These are phyloP conservation scores for Antennarius striatus DNA, from an alignment of 2,113 vertebrate genomes.

Conservation along the genomic window DNA sequence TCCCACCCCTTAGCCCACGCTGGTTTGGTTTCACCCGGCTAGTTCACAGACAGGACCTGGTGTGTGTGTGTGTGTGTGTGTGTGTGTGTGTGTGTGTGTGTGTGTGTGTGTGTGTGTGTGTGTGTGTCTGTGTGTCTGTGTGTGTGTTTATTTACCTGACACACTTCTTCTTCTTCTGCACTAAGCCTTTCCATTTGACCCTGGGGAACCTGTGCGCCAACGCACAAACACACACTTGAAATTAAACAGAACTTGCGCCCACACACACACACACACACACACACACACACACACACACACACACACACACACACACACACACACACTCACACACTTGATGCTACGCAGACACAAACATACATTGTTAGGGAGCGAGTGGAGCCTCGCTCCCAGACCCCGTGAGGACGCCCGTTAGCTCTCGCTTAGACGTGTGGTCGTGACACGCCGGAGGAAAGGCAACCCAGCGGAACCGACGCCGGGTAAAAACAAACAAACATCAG, in stretches of 20 bases:
- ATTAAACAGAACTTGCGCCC: not conserved
- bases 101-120: constrained; percentile 29
- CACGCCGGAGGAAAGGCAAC: constrained; percentile 65
- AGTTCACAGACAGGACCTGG: constrained; percentile 53
- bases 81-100: constrained; percentile 21
- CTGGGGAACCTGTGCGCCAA: constrained; percentile 43
- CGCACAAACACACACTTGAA: not conserved
- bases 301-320: constrained; percentile 18
- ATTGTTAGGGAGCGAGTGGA: constrained; percentile 25
- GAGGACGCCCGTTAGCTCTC: constrained; percentile 66
- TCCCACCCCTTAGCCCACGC: constrained; percentile 15
- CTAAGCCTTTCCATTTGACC: constrained; percentile 42
- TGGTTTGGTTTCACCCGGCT: constrained; percentile 61
- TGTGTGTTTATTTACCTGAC: constrained; percentile 61
- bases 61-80: constrained; percentile 40
- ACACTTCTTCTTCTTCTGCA: constrained; percentile 35
- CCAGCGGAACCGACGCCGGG: constrained; percentile 69
- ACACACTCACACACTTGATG: constrained; percentile 5
- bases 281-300: not conserved
- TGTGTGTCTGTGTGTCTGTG: constrained; percentile 30
- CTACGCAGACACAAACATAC: constrained; percentile 7
- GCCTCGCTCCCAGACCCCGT: constrained; percentile 37
- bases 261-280: not conserved
- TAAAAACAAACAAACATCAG: constrained; percentile 74
- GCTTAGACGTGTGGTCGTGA: constrained; percentile 65